Evolutionary conservation across 2,113 vertebrate species (phyloP).

Genomic region (Carassius carassius): DNA sequence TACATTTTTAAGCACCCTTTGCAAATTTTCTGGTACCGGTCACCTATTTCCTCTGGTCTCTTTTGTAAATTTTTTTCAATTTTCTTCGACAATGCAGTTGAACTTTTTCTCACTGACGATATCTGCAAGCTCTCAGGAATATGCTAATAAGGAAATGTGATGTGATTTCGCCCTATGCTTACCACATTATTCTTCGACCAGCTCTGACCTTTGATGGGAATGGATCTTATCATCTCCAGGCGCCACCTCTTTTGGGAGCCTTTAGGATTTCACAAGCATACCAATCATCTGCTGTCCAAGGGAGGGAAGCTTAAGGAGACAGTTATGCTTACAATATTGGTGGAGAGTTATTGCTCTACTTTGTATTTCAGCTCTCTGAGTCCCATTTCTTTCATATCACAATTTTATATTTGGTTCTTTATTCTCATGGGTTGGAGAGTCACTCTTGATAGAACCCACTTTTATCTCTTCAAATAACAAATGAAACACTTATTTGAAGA

Average conservation of each 20-base stretch:
- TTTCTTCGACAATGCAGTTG: neutral
- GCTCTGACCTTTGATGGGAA: constrained; percentile 51
- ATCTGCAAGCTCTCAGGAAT: constrained; percentile 42
- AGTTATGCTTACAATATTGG: constrained; percentile 4
- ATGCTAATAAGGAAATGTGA: constrained; percentile 33
- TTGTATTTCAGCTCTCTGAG: constrained; percentile 18
- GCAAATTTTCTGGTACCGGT: neutral
- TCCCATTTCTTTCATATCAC: constrained; percentile 23
- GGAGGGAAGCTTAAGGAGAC: constrained; percentile 20
- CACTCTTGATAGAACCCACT: neutral
- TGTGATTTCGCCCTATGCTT: constrained; percentile 43
- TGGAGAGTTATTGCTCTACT: constrained; percentile 32
- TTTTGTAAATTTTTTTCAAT: neutral
- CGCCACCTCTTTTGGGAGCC: constrained; percentile 34
- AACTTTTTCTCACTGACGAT: neutral
- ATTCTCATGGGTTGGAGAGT: neutral
- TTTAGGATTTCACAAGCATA: constrained; percentile 46
- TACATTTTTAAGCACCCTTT: neutral
- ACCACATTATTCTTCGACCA: constrained; percentile 51
- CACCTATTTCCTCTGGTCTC: neutral
- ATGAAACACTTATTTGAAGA: neutral
- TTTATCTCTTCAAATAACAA: neutral
- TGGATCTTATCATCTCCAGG: constrained; percentile 44
- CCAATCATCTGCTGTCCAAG: constrained; percentile 34
- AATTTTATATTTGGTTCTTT: neutral